Conservation (phyloP, 2,113 vertebrate species). For the Stercorarius parasiticus region DNA sequence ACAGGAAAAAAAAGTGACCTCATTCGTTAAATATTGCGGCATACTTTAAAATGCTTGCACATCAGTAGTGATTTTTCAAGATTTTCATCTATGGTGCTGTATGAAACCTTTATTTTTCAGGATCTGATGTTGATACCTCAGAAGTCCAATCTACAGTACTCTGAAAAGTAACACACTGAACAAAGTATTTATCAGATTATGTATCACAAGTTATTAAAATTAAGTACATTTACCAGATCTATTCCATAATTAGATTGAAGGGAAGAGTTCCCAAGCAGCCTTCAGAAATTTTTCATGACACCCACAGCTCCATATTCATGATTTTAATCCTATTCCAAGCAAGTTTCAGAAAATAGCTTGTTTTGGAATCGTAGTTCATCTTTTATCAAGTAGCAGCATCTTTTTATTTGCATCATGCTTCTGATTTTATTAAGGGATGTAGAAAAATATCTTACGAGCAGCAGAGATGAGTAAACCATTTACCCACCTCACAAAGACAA, state of each 20-base stretch:
- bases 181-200: neutral
- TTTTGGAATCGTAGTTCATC: neutral
- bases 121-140: neutral
- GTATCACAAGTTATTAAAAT: neutral
- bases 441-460: neutral
- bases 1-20: neutral
- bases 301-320: neutral
- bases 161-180: neutral
- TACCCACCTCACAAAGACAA: neutral
- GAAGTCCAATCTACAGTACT: neutral
- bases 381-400: neutral
- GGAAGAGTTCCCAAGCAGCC: constrained; percentile 26
- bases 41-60: neutral
- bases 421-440: neutral
- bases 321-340: neutral
- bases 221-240: neutral
- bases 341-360: neutral
- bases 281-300: neutral
- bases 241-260: constrained; percentile 3
- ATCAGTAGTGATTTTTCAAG: neutral
- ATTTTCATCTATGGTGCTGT: neutral
- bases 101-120: neutral
- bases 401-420: neutral
- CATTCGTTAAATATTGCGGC: neutral
- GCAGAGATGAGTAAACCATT: neutral